Conservation (phyloP, 92 coral and sea anemone genomes). For the Chrysogorgia sp. region DNA sequence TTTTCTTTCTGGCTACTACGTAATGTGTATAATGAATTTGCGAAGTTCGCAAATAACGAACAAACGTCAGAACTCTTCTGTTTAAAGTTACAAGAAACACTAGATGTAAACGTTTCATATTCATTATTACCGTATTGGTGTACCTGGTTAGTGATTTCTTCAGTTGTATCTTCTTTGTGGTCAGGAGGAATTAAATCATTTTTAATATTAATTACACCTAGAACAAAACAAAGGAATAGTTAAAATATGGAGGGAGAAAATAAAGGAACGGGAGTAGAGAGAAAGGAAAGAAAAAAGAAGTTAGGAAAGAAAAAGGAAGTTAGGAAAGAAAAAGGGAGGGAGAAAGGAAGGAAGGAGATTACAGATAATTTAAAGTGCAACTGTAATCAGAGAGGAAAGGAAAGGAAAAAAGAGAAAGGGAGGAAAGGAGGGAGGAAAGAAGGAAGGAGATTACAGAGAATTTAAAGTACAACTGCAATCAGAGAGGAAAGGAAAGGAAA, state of each 20-base stretch:
- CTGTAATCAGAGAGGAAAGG: background rate
- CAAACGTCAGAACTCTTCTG: too few relatives aligned
- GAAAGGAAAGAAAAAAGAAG: too few relatives aligned
- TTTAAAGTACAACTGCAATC: background rate
- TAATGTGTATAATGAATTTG: background rate
- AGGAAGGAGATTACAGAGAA: background rate
- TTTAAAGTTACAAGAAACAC: too few relatives aligned
- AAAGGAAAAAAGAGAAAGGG: background rate
- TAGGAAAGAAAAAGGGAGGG: background rate
- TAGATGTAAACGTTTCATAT: too few relatives aligned
- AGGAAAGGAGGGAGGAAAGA: background rate
- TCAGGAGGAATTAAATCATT: slow-evolving; percentile 8
- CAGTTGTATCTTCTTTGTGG: background rate
- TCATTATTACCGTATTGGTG: background rate
- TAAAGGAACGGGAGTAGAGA: too few relatives aligned
- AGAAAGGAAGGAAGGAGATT: background rate
- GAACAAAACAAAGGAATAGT: background rate
- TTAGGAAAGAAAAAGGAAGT: too few relatives aligned
- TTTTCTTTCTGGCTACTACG: slow-evolving; percentile 2
- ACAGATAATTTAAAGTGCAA: background rate
- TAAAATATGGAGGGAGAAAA: too few relatives aligned
- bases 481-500: background rate
- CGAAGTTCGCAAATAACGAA: too few relatives aligned
- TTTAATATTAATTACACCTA: slow-evolving; percentile 23
- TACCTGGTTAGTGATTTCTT: slow-evolving; percentile 29